Percentiles rank a stretch among this genome's conserved stretches.
Conservation (phyloP, 1,140 invertebrate genomes). For the Macrobrachium rosenbergii region DNA sequence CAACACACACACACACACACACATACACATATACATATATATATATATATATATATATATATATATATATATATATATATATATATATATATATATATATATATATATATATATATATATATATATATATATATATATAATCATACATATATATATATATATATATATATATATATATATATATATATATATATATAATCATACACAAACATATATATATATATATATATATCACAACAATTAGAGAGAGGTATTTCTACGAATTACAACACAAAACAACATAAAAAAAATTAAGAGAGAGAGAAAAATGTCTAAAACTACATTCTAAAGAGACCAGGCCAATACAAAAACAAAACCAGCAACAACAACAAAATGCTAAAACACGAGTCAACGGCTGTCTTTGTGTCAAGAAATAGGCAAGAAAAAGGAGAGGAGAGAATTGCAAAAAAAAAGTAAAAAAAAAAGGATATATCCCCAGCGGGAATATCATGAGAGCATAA, state of each 20-base stretch:
- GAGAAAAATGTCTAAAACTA: no score
- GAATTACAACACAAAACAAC: no score
- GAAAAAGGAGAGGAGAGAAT: neutral
- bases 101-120: conserved; percentile 11
- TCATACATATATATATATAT: conserved; percentile 32
- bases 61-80: neutral
- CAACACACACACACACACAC: no score
- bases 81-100: conserved; percentile 11
- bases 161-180: conserved; percentile 44
- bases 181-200: conserved; percentile 28
- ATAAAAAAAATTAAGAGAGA: no score
- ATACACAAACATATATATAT: neutral
- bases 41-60: no score
- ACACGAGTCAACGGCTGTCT: neutral
- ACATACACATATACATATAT: no score
- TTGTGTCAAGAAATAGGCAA: neutral
- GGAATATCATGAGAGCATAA: neutral
- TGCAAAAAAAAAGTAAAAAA: neutral
- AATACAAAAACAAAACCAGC: neutral
- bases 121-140: neutral
- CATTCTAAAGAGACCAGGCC: no score
- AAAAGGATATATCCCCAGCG: neutral
- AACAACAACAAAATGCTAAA: neutral
- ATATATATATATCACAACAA: neutral
- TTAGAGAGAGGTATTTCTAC: neutral